Evolutionary conservation across 1,140 invertebrate genomes (phyloP), one percentile per base, ranked within the genome.

Genomic region (Hirudo medicinalis): DNA sequence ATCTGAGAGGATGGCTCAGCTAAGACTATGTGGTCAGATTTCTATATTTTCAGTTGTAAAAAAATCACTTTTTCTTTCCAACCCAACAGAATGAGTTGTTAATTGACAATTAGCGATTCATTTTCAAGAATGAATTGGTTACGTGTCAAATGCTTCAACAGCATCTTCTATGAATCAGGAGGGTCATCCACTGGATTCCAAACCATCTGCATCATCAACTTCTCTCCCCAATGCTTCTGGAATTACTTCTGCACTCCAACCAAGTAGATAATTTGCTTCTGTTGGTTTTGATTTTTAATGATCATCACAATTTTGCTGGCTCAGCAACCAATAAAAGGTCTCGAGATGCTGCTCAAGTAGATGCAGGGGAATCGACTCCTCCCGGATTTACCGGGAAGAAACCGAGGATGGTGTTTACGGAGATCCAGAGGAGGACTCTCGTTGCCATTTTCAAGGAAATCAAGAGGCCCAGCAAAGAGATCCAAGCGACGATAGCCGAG

Each of bases 1-100:
- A 83, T 97, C 96, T 83, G 94, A 98, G 83, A 87, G 97, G 79
- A 99, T 99, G 96, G 97, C 95, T 15, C 93, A 95, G 72, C 87
- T 99, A 73, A 87, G 96, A 80, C 86, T 99, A 78, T 96, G 96
- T 89, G 94, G 94, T 97, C 86, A 87, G 87, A 49, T 49, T 49
- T 49, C 15, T 49, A 85, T 54, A 66, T 17, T 19, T 29, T 29
- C 27, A 11, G 9, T 20, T 32, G 13, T 5, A 49, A 49, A 49
- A 49, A 49, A 49, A 49, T 49, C 43, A 49, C 43, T 5, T 15
- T 49, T 8, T 49, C 1, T 49, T 49, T 49, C 13, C 4, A 11
- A 40, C 4, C 15, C 9, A 17, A 17, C 11, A 49, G 3, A 49
- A 49, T 17, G 15, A 49, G 13, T 17, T 1, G 11, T 49, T 49